phyloP scores from a whole-genome alignment of 2,113 vertebrate species.

The Lepus europaeus region DNA sequence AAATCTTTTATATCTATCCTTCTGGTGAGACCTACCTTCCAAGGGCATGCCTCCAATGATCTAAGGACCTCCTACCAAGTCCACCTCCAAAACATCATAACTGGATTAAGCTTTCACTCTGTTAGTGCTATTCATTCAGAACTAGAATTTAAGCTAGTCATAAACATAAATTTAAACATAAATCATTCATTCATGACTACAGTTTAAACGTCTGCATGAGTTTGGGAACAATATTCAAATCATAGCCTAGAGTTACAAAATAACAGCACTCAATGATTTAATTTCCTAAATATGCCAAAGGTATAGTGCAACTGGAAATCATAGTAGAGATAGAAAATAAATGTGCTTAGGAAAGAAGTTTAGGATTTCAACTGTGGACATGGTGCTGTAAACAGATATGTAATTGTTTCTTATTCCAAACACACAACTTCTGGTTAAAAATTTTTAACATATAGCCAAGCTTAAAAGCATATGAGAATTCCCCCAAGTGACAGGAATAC shows the following conservation, averaged over 20 bases:
- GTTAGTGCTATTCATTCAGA: too few relatives aligned
- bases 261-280: neutral
- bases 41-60: too few relatives aligned
- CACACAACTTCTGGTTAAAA: neutral
- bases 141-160: too few relatives aligned
- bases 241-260: neutral
- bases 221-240: too few relatives aligned
- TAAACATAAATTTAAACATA: too few relatives aligned
- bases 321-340: slow-evolving; percentile 36
- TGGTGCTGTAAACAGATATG: neutral
- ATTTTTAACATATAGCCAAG: neutral
- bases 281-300: slow-evolving; percentile 25
- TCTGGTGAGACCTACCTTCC: too few relatives aligned
- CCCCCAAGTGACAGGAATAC: neutral
- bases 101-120: too few relatives aligned
- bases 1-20: too few relatives aligned
- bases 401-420: slow-evolving; percentile 31
- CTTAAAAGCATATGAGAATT: slow-evolving; percentile 41
- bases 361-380: slow-evolving; percentile 18
- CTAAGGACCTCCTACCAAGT: too few relatives aligned
- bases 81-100: too few relatives aligned
- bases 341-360: slow-evolving; percentile 28
- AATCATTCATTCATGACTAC: too few relatives aligned
- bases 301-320: slow-evolving; percentile 43
- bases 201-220: too few relatives aligned